phyloP scores from a whole-genome alignment of 2,113 vertebrate species.

The Eublepharis macularius region DNA sequence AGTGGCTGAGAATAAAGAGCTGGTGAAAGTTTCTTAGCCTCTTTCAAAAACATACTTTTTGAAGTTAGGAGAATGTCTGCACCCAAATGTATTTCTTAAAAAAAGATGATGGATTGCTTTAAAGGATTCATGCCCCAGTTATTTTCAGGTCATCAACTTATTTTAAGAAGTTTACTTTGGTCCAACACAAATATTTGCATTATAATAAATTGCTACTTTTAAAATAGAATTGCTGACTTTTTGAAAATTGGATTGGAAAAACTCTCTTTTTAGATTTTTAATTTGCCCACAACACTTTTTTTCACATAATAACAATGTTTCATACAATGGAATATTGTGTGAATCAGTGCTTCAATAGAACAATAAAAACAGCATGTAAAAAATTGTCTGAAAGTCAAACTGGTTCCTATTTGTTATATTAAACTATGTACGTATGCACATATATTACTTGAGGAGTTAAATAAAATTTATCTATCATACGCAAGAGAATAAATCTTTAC shows the following conservation, averaged over 20 bases:
- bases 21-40: background rate
- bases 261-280: background rate
- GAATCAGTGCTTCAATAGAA: background rate
- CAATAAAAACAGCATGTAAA: background rate
- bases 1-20: slow-evolving; percentile 43
- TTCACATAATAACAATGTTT: background rate
- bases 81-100: background rate
- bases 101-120: slow-evolving; percentile 36
- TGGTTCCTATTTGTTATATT: background rate
- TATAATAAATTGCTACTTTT: background rate
- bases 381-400: background rate
- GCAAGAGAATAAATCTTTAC: background rate
- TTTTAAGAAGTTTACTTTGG: slow-evolving; percentile 28
- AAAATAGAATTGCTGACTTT: background rate
- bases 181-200: slow-evolving; percentile 21
- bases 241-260: slow-evolving; percentile 12
- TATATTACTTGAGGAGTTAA: background rate
- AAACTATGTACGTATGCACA: background rate
- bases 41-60: slow-evolving; percentile 36
- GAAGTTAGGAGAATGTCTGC: slow-evolving; percentile 24
- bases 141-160: slow-evolving; percentile 32
- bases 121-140: slow-evolving; percentile 27
- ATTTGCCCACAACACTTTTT: background rate
- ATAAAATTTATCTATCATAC: background rate
- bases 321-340: background rate